A percentile compares a stretch with the other conserved stretches of the same genome.
These are phyloP conservation scores for Crotophaga sulcirostris DNA, from an alignment of 2,113 vertebrate genomes.

Conservation along the genomic window DNA sequence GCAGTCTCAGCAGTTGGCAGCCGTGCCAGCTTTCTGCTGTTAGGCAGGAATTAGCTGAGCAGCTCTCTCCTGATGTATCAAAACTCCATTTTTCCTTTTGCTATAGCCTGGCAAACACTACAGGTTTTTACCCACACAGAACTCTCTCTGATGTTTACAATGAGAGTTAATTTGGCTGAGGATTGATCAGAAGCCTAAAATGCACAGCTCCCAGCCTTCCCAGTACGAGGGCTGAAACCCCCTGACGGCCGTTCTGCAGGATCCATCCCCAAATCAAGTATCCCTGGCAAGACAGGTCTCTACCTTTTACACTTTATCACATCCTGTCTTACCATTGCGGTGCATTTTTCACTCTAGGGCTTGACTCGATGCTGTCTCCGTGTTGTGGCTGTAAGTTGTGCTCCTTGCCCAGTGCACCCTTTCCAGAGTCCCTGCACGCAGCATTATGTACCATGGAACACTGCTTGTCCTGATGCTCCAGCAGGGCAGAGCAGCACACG, in stretches of 20 bases:
- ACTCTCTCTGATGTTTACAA: background rate
- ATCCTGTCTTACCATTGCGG: background rate
- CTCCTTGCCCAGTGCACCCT: fast-evolving
- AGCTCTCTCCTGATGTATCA: background rate
- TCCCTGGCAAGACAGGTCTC: background rate
- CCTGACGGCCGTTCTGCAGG: background rate
- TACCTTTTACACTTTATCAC: background rate
- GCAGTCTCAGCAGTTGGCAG: background rate
- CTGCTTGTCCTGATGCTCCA: background rate
- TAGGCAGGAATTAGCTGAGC: background rate
- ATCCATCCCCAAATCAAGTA: background rate
- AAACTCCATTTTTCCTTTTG: background rate
- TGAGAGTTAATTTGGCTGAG: background rate
- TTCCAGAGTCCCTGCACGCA: fast-evolving
- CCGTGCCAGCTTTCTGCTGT: background rate
- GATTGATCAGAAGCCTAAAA: background rate
- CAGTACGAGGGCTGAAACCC: background rate
- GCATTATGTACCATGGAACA: fast-evolving
- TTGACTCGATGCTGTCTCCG: background rate
- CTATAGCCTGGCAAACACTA: background rate
- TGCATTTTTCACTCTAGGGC: background rate
- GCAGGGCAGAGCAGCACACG: background rate
- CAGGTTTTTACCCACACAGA: background rate
- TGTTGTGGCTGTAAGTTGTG: fast-evolving
- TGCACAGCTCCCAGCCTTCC: background rate